phyloP scores from a whole-genome alignment of 2,888 invertebrate species.

The Amblyjoppa proteus region DNA sequence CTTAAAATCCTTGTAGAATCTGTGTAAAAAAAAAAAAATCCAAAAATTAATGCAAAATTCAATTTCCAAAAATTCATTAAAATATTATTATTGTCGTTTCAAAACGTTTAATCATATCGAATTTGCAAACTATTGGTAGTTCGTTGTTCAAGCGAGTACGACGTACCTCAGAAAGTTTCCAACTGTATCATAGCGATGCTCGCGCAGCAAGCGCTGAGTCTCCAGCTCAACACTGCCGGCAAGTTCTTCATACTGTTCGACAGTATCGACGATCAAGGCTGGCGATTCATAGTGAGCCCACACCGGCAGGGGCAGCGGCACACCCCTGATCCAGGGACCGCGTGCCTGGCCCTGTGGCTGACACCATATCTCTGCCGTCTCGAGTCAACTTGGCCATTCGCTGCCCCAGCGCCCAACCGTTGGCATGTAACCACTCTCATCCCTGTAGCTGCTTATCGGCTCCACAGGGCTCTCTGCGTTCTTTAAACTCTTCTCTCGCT shows the following conservation, averaged over 20 bases:
- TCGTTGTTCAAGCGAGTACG: background rate
- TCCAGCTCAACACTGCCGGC: conserved; percentile 92
- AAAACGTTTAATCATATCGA: too few relatives aligned
- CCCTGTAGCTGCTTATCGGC: conserved; percentile 86
- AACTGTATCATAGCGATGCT: conserved; percentile 95
- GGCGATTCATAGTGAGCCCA: conserved; percentile 88
- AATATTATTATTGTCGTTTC: too few relatives aligned
- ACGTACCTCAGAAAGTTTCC: conserved; percentile 91
- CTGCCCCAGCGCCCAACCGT: conserved; percentile 96
- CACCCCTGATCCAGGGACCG: conserved; percentile 88
- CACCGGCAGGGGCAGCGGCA: conserved; percentile 91
- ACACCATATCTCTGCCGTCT: conserved; percentile 87
- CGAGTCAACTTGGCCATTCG: conserved; percentile 99
- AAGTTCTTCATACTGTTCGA: conserved; percentile 92
- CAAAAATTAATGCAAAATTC: background rate
- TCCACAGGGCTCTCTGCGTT: conserved; percentile 85
- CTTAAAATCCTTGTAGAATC: conserved; percentile 87
- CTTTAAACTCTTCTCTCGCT: conserved; percentile 85
- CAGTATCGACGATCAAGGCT: conserved; percentile 85
- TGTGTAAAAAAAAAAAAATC: conserved; percentile 83
- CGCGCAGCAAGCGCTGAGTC: conserved; percentile 92
- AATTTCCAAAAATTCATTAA: conserved; percentile 4
- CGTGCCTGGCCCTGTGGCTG: conserved; percentile 84
- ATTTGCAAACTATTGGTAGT: background rate
- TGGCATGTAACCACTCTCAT: conserved; percentile 89